Percentiles rank a stretch among this genome's conserved stretches.
phyloP scores from a whole-genome alignment of 53 echinoderm and acorn worm species.

The Actinopyga echinites region DNA sequence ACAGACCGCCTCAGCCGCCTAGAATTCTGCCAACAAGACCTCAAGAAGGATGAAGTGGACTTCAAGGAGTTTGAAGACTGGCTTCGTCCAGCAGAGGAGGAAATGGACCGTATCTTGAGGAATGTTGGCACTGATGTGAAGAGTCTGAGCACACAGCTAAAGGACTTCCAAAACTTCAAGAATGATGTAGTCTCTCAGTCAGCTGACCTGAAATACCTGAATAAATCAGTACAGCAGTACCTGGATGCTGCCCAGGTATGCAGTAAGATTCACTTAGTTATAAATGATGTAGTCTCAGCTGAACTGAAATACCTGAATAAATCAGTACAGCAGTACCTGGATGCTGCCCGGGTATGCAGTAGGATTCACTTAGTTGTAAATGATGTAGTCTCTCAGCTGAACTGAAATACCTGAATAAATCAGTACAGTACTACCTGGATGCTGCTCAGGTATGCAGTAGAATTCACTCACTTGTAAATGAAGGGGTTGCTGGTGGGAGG shows the following conservation, averaged over 20 bases:
- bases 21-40: slow-evolving; percentile 67
- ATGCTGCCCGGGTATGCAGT: slow-evolving; percentile 26
- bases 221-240: slow-evolving; percentile 82
- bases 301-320: slow-evolving; percentile 88
- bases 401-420: slow-evolving; percentile 84
- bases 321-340: slow-evolving; percentile 73
- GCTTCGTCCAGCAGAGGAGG: slow-evolving; percentile 75
- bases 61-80: slow-evolving; percentile 77
- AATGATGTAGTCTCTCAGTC: slow-evolving; percentile 93
- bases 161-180: slow-evolving; percentile 73
- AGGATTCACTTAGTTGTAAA: neutral
- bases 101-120: slow-evolving; percentile 62
- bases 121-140: slow-evolving; percentile 73
- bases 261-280: neutral
- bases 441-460: slow-evolving; percentile 13
- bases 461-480: neutral
- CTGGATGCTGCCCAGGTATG: slow-evolving; percentile 44
- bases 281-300: slow-evolving; percentile 50
- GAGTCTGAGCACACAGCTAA: slow-evolving; percentile 58
- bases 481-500: neutral
- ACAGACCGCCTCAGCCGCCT: slow-evolving; percentile 74
- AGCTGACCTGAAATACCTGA: slow-evolving; percentile 88
- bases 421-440: slow-evolving; percentile 68
- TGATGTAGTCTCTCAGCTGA: slow-evolving; percentile 84
- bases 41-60: slow-evolving; percentile 78